phyloP scores from a whole-genome alignment of 2,888 invertebrate species.

The Periphyllus acericola region DNA sequence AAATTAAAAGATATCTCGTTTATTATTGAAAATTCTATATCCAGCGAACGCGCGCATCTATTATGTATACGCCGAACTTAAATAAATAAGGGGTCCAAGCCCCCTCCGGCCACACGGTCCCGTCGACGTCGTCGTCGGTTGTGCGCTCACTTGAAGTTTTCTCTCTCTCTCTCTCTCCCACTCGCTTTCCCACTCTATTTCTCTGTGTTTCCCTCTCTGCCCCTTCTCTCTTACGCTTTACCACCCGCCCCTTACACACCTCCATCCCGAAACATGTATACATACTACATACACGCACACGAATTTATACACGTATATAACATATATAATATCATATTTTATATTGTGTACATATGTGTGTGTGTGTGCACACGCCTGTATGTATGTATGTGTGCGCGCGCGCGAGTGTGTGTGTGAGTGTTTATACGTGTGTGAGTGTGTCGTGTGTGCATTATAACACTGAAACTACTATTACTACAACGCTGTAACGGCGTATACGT shows the following conservation, averaged over 20 bases:
- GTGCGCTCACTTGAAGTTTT: conserved; percentile 34
- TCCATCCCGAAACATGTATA: background rate
- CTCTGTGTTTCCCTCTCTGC: background rate
- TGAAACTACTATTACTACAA: conserved; percentile 30
- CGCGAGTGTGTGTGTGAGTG: background rate
- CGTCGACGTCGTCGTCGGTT: conserved; percentile 29
- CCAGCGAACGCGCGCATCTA: conserved; percentile 63
- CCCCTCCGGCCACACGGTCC: conserved; percentile 57
- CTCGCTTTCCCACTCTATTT: background rate
- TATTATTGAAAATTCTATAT: conserved; percentile 64
- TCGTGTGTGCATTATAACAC: background rate
- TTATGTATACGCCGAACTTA: conserved; percentile 63
- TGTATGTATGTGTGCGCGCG: background rate
- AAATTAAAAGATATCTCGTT: conserved; percentile 64
- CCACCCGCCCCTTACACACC: background rate
- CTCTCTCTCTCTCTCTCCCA: conserved; percentile 17
- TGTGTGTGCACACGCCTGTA: too few species aligned
- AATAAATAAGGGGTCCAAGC: conserved; percentile 63
- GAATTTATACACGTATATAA: conserved; percentile 22
- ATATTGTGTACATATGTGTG: conserved; percentile 15
- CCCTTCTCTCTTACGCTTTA: background rate
- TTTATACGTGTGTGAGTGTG: background rate
- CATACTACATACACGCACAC: background rate
- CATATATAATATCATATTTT: conserved; percentile 36
- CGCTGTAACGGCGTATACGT: conserved; percentile 9